Base-by-base conservation (phyloP, 2,113 vertebrate species). In the Thamnaconus septentrionalis region DNA sequence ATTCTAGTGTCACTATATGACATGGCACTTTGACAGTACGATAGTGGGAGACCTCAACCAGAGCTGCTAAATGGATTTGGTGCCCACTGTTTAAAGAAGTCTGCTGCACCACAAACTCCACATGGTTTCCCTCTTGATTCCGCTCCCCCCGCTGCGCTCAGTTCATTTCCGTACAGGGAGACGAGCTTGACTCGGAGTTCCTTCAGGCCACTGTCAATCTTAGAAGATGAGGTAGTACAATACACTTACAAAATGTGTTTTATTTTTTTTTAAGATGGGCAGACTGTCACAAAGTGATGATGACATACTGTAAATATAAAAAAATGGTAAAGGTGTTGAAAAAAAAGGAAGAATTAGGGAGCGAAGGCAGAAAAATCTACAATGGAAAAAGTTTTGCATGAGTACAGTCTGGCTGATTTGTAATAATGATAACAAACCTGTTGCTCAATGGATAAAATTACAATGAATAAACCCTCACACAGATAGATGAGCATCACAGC, bases 171-270 rank as follows among this genome's bases (percentile, higher is more conserved):
- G 18, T 46, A 42, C 2, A 58, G 12, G 31, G 41, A 60, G 69
- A 55, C 50, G 0, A 53, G 40, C 41, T 71, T 64, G 67, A 61
- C 73, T 31, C 18, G 18, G 70, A 48, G 41, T 56, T 70, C 12
- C 89, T 90, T 93, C 88, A 55, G 90, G 92, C 49, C 88, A 85
- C 66, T 86, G 90, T 86, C 90, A 85, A 68, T 87, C 91, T 5
- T 7, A 91, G 83, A 85, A 92, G 91, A 75, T 94, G 94, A 95
- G 95, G 95, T 95, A 96, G 94, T 90, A 73, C 31, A 69, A 46
- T 68, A 91, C 92, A 85, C 90, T 93, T 89, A 92, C 93, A 80
- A 90, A 92, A 48, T 90, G 55, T 31, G 39, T 59, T 4, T 9
- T 41, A 56, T 41, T 53, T 62, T 54, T 5, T 45, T 7, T 45